A percentile compares a stretch with the other conserved stretches of the same genome.
Evolutionary conservation across 2,113 vertebrate genomes (phyloP).

Genomic region (Mungos mungo): DNA sequence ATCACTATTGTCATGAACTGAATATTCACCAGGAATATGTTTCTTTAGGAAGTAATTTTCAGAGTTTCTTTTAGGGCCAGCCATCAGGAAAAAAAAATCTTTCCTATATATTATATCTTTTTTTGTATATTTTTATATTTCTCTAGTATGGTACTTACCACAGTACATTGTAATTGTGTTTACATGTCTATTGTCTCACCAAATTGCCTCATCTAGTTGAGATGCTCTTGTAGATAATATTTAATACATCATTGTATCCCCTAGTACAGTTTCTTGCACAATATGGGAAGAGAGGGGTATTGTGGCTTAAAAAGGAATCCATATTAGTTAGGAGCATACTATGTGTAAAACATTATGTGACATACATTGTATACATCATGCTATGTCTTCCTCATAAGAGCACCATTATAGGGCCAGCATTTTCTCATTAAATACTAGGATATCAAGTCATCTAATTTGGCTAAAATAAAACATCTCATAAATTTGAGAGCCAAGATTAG

Average conservation of each 20-base stretch:
- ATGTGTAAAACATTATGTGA: neutral
- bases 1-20: neutral
- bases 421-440: neutral
- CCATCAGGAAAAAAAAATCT: neutral
- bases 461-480: neutral
- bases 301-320: neutral
- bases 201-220: neutral
- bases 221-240: neutral
- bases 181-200: neutral
- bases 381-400: neutral
- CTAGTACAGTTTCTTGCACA: neutral
- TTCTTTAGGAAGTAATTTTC: neutral
- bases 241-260: neutral
- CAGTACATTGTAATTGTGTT: neutral
- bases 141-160: neutral
- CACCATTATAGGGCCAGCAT: neutral
- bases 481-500: neutral
- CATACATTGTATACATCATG: neutral
- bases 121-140: neutral
- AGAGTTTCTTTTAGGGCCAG: neutral
- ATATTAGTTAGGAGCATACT: neutral
- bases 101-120: neutral
- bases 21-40: conserved; percentile 38
- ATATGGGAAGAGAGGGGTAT: neutral
- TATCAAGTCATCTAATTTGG: neutral